phyloP scores from a whole-genome alignment of 2,888 invertebrate genomes.

The Ichneumon xanthorius region DNA sequence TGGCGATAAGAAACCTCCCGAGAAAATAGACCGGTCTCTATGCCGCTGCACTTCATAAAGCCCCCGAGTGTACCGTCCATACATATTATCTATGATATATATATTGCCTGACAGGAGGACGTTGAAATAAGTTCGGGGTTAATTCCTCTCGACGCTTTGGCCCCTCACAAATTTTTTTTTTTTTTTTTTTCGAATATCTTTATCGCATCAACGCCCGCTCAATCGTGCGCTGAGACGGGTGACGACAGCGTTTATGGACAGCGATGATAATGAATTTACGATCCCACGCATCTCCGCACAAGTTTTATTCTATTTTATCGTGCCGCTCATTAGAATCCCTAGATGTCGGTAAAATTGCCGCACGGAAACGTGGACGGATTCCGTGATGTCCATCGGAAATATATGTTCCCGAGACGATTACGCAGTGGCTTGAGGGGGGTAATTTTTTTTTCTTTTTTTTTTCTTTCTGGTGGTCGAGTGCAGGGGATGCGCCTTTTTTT shows the following conservation, averaged over 20 bases:
- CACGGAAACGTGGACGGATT: conserved; percentile 59
- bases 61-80: not conserved
- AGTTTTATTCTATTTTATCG: conserved; percentile 29
- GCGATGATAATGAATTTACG: conserved; percentile 7
- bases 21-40: conserved; percentile 59
- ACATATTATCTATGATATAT: conserved; percentile 36
- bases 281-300: not conserved
- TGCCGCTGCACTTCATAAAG: not conserved
- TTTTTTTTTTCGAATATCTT: not conserved
- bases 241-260: conserved; percentile 27
- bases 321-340: not conserved
- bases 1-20: conserved; percentile 54
- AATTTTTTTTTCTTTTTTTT: not conserved
- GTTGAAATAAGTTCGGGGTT: conserved; percentile 10
- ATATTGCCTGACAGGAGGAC: conserved; percentile 16
- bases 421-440: conserved; percentile 60
- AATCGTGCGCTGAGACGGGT: not conserved
- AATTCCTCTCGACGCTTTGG: conserved; percentile 23
- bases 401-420: conserved; percentile 72
- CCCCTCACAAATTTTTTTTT: not conserved
- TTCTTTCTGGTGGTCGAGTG: conserved; percentile 47
- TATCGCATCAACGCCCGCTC: conserved; percentile 17
- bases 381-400: conserved; percentile 29
- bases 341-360: conserved; percentile 45
- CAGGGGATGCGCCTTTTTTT: conserved; percentile 74